phyloP scores from a whole-genome alignment of 2,888 invertebrate genomes.

The Microplitis manilae region DNA sequence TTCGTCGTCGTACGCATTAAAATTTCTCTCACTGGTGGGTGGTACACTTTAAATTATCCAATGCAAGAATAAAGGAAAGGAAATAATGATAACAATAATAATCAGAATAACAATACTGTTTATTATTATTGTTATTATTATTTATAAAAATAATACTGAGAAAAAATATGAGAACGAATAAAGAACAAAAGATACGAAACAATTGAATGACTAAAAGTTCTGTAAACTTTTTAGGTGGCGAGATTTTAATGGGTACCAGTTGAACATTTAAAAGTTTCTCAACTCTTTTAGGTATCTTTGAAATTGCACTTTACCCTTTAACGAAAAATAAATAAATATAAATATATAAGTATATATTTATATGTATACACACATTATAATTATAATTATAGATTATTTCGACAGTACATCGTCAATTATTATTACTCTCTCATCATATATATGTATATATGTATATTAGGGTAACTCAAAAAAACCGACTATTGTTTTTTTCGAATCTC shows the following conservation, averaged over 20 bases:
- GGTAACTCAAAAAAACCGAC: no score
- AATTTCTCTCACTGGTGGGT: conserved; percentile 24
- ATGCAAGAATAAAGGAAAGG: not conserved
- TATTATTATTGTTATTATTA: not conserved
- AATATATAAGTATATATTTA: conserved; percentile 22
- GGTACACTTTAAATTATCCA: conserved; percentile 4
- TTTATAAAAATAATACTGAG: not conserved
- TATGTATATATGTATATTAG: no score
- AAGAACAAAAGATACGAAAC: conserved; percentile 26
- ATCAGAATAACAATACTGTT: conserved; percentile 8
- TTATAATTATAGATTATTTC: conserved; percentile 17
- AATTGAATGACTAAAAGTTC: conserved; percentile 23
- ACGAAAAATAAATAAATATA: conserved; percentile 33
- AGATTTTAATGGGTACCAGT: conserved; percentile 35
- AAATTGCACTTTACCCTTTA: conserved; percentile 18
- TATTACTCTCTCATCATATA: not conserved
- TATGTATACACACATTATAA: conserved; percentile 48
- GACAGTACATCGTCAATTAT: not conserved
- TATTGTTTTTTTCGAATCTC: no score
- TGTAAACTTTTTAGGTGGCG: not conserved
- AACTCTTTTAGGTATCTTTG: conserved; percentile 16
- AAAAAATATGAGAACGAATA: conserved; percentile 25
- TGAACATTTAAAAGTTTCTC: conserved; percentile 31
- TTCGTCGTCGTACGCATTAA: conserved; percentile 44
- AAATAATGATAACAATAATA: not conserved